These are phyloP conservation scores for Acestrorhynchus altus DNA, from an alignment of 2,797 vertebrate species.

Conservation along the genomic window DNA sequence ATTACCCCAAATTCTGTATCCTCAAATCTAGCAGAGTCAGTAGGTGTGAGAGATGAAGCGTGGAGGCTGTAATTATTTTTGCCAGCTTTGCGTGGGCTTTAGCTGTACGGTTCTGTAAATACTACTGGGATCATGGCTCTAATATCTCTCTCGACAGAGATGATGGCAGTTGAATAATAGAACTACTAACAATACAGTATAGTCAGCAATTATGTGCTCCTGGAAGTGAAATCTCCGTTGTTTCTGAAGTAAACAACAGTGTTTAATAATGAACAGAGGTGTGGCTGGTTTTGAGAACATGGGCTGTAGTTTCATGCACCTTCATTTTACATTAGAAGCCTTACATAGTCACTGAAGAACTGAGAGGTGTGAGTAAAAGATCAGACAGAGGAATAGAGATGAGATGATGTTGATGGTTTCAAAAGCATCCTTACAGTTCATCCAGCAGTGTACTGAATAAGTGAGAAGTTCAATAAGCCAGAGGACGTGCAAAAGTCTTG, in stretches of 20 bases:
- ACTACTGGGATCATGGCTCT: constrained; percentile 30
- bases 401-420: too few relatives aligned
- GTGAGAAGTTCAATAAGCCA: too few relatives aligned
- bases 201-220: not conserved
- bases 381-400: too few relatives aligned
- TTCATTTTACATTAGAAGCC: not conserved
- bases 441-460: too few relatives aligned
- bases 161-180: constrained; percentile 30
- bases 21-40: not conserved
- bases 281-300: too few relatives aligned
- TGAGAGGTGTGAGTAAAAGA: too few relatives aligned
- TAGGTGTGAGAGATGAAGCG: constrained; percentile 5
- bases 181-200: constrained; percentile 16
- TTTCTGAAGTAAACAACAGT: constrained; percentile 1
- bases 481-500: not conserved
- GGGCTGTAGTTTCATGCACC: too few relatives aligned
- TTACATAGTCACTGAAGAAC: too few relatives aligned
- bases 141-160: constrained; percentile 37
- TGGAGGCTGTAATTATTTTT: not conserved
- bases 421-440: too few relatives aligned
- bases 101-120: not conserved
- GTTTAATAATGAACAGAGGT: not conserved
- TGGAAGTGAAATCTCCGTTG: not conserved
- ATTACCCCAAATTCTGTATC: not conserved
- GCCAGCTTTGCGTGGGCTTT: constrained; percentile 11